Conservation (phyloP, 2,113 vertebrate species). For the Columba janthina region DNA sequence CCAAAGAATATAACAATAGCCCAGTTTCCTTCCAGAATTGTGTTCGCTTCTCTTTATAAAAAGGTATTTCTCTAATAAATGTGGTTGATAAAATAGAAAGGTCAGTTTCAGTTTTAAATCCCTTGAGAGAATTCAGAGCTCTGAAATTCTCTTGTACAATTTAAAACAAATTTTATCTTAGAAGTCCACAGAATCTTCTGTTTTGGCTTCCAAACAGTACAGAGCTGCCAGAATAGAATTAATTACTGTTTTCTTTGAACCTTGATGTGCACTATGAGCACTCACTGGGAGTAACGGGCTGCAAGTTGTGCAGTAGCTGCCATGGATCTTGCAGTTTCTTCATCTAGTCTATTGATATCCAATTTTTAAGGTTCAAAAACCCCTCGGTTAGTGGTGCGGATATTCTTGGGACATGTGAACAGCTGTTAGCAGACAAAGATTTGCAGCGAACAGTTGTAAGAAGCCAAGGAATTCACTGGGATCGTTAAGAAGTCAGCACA, state of each 20-base stretch:
- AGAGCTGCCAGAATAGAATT: conserved; percentile 59
- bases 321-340: neutral
- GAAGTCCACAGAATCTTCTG: conserved; percentile 13
- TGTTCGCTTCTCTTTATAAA: conserved; percentile 11
- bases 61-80: conserved; percentile 41
- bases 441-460: neutral
- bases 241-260: conserved; percentile 46
- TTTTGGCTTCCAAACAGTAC: conserved; percentile 32
- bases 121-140: conserved; percentile 45
- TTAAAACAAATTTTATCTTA: conserved; percentile 38
- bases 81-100: conserved; percentile 34
- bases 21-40: neutral
- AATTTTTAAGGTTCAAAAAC: neutral
- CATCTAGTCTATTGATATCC: neutral
- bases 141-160: conserved; percentile 44
- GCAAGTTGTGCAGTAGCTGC: neutral
- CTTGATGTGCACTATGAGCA: neutral
- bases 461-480: neutral
- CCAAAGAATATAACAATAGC: neutral
- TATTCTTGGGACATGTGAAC: neutral
- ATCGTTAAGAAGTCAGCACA: neutral
- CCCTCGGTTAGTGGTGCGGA: neutral
- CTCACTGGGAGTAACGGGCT: neutral
- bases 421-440: neutral
- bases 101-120: conserved; percentile 57